Base-by-base conservation (phyloP, 2,888 invertebrate genomes). In the Hydrotaea cyrtoneurina region DNA sequence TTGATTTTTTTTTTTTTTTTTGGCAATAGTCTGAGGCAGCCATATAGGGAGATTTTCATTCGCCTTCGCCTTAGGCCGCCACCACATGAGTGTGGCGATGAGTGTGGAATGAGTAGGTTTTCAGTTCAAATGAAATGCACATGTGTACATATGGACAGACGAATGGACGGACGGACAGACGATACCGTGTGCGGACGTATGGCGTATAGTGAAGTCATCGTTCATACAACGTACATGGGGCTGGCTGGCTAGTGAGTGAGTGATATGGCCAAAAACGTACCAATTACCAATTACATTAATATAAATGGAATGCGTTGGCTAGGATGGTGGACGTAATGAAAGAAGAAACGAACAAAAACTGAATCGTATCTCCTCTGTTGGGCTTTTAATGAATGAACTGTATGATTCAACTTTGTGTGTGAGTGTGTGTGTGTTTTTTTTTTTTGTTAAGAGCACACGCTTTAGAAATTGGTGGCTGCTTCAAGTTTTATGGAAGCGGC, bases 271-370 rank as follows among this genome's bases (percentile, higher is more conserved):
- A 85, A 82, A 81, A 80, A 69, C 66, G 43, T 74, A 78, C 55
- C 82, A 82, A 85, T 80, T 82, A 71, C 53, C 59, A 73, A 72
- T 46, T 69, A n/a, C 50, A 62, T 55, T 81, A 62, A 76, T 78
- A 74, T 85, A 76, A 59, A 77, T 77, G 79, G 79, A 77, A 85
- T 85, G 85, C 85, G 85, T 85, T 85, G 85, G 85, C 79, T 77
- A 64, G 5, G 71, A 73, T 73, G 76, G 73, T 59, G 77, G 80
- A 76, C 83, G 55, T 39, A 55, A 57, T 50, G 46, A 39, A 69
- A 69, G 23, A 69, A 53, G 4, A 17, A 39, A 4, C 39, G 10
- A 39, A 11, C 3, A 39, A 8, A 39, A 13, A 39, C 39, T 8
- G 39, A 11, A 39, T 39, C 50, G 50, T 50, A 50, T 50, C 50